Evolutionary conservation across 2,888 invertebrate species (phyloP).

Genomic region (Apodemia duryi): DNA sequence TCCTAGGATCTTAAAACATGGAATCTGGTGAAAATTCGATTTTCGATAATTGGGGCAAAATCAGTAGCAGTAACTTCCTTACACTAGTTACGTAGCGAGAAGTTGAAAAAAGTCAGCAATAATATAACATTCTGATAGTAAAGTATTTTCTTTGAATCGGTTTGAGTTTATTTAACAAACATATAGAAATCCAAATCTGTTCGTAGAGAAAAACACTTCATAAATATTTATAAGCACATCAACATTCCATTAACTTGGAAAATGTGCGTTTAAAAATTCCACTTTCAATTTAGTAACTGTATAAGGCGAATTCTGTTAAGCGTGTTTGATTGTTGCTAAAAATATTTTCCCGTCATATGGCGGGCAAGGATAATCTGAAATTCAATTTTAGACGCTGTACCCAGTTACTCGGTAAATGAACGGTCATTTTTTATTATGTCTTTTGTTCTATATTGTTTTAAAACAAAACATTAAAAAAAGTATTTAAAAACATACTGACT

Average conservation of each 20-base stretch:
- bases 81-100: too few species aligned
- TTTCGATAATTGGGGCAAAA: too few species aligned
- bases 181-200: too few species aligned
- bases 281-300: conserved; percentile 3
- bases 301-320: neutral
- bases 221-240: neutral
- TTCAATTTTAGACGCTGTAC: conserved; percentile 8
- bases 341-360: conserved; percentile 3
- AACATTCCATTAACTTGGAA: neutral
- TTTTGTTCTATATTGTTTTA: neutral
- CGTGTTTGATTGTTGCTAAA: conserved; percentile 1
- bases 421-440: neutral
- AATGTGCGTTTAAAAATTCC: neutral
- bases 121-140: too few species aligned
- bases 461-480: neutral
- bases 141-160: too few species aligned
- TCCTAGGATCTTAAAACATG: too few species aligned
- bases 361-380: conserved; percentile 12
- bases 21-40: too few species aligned
- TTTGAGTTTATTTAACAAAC: too few species aligned
- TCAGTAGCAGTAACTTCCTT: too few species aligned
- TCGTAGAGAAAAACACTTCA: neutral
- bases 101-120: too few species aligned
- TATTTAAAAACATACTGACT: too few species aligned
- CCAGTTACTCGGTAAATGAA: conserved; percentile 1